Conservation (phyloP, 92 coral and sea anemone genomes). For the Chrysogorgia sp. region DNA sequence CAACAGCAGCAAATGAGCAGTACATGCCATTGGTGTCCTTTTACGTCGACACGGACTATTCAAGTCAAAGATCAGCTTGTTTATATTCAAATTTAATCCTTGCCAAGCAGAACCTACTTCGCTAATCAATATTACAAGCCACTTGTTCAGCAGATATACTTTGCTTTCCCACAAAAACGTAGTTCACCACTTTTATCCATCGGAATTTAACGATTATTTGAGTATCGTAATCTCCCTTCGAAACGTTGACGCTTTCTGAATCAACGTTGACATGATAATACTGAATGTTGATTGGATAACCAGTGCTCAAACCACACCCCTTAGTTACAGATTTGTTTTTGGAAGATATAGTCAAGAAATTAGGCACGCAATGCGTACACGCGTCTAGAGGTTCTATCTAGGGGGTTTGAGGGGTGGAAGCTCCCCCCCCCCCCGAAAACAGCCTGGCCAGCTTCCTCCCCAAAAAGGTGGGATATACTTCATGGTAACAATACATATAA, state of each 20-base stretch:
- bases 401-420: too few relatives aligned
- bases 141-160: neutral
- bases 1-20: conserved; percentile 51
- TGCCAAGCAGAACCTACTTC: too few relatives aligned
- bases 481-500: too few relatives aligned
- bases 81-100: neutral
- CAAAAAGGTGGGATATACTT: neutral
- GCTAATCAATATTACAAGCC: too few relatives aligned
- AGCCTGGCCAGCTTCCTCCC: neutral
- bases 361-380: too few relatives aligned
- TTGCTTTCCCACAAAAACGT: neutral
- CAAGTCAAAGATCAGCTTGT: neutral
- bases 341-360: neutral
- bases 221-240: conserved; percentile 3
- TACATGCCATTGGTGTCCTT: neutral
- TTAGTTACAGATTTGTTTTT: conserved; percentile 18
- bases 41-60: neutral
- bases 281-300: conserved; percentile 28
- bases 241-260: conserved; percentile 21
- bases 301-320: neutral
- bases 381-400: too few relatives aligned
- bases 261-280: neutral
- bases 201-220: conserved; percentile 21
- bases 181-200: neutral
- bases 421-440: too few relatives aligned